Evolutionary conservation across 2,113 vertebrate species (phyloP).

Genomic region (Chionis minor): DNA sequence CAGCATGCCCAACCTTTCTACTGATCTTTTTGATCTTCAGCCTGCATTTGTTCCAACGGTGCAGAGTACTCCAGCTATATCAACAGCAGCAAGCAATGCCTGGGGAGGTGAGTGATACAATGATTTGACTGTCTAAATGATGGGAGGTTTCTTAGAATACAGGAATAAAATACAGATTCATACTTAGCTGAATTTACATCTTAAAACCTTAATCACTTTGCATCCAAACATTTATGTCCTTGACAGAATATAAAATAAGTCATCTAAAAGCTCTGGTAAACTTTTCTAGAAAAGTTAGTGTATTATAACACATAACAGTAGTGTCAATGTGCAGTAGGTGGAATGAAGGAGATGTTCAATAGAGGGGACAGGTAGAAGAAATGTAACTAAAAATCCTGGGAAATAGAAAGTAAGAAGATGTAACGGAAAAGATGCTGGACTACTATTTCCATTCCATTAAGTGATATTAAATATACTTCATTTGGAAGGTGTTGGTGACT

Average conservation of each 20-base stretch:
- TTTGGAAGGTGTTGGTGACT: neutral
- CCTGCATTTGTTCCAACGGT: slow-evolving; percentile 85
- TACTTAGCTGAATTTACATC: neutral
- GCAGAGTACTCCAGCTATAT: slow-evolving; percentile 89
- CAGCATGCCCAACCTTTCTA: slow-evolving; percentile 90
- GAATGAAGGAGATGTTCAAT: neutral
- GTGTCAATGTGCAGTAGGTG: neutral
- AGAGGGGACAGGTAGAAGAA: neutral
- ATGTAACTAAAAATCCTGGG: neutral
- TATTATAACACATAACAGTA: neutral
- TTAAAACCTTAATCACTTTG: neutral
- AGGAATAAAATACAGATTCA: neutral
- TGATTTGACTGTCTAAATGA: neutral
- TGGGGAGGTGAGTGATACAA: slow-evolving; percentile 85
- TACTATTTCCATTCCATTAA: neutral
- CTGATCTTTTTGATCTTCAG: slow-evolving; percentile 90
- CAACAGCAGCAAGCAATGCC: slow-evolving; percentile 81
- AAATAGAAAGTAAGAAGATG: neutral
- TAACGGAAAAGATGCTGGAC: neutral
- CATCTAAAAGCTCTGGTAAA: neutral
- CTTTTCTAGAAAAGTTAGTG: neutral
- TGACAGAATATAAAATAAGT: neutral
- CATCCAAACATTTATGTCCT: neutral
- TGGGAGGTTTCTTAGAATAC: neutral
- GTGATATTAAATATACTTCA: neutral